Base-by-base conservation (phyloP, 2,888 invertebrate genomes). In the Leptodirus hochenwartii region DNA sequence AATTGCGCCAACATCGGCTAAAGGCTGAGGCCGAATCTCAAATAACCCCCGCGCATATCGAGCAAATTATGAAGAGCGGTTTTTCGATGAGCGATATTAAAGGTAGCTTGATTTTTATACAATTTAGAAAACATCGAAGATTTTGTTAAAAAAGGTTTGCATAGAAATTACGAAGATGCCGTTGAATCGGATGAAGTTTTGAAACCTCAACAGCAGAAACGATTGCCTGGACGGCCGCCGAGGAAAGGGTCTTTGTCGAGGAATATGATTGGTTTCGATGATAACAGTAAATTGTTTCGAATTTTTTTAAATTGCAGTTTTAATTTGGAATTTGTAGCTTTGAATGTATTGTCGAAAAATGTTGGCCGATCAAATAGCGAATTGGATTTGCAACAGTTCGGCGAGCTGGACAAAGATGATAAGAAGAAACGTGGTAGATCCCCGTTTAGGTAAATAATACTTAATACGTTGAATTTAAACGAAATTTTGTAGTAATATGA, bases 41-140 rank as follows among this genome's bases (percentile, higher is more conserved):
- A 39, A 55, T 68, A 5, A 40, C 43, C 10, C 75, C 75, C 0
- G 77, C 75, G 0, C 84, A 85, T 43, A 74, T 88, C 42, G 88
- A 88, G 50, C 85, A 87, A 47, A 87, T 88, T 39, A 82, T 90
- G 68, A 74, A 80, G 43, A 80, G 87, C 41, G 74, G 74, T 24
- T 90, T 90, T 53, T 84, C 84, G 17, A 85, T 90, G 71, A 87
- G 73, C 40, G 90, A 90, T 44, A 84, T 90, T 34, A 90, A 90
- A 67, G 87, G 80, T 75, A 46, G 38, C 35, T 36, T 2, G 17
- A 6, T 17, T 25, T 23, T 24, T n/a, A 17, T 8, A 20, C 17
- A 16, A 1, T 13, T 17, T 9, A 20, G 20, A 20, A 20, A 20
- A 20, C 20, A 9, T 8, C 20, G 20, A 20, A 6, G 9, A 9